Percentiles rank a stretch among this genome's conserved stretches.
Evolutionary conservation across 1,140 invertebrate species (phyloP).

Genomic region (Cydia strobilella): DNA sequence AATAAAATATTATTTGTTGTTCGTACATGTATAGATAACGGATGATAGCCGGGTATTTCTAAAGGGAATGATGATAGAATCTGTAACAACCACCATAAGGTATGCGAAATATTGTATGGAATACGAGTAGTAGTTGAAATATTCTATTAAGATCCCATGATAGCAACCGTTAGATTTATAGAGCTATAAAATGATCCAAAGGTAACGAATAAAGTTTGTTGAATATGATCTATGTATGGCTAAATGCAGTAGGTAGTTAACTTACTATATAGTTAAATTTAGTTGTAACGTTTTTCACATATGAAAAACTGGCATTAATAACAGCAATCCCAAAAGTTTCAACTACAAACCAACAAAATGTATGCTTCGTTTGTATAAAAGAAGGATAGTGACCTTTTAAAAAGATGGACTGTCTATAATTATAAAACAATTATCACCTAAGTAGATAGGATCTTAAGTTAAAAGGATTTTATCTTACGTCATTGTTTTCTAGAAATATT

Average conservation of each 20-base stretch:
- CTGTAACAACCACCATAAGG: neutral
- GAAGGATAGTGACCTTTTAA: neutral
- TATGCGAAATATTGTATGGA: neutral
- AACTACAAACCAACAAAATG: neutral
- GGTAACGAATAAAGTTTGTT: too few relatives aligned
- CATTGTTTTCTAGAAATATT: neutral
- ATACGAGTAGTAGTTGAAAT: neutral
- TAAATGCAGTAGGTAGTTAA: too few relatives aligned
- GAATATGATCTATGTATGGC: too few relatives aligned
- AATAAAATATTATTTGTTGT: slow-evolving; percentile 34
- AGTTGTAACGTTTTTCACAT: neutral
- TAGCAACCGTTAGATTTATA: too few relatives aligned
- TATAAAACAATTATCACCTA: slow-evolving; percentile 1
- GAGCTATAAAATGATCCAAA: too few relatives aligned
- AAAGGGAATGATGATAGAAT: slow-evolving; percentile 3
- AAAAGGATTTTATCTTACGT: slow-evolving; percentile 16
- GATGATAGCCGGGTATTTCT: neutral
- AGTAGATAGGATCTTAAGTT: neutral
- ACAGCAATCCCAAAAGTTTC: neutral
- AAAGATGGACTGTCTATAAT: slow-evolving; percentile 1
- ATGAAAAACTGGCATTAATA: neutral
- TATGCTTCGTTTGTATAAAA: neutral
- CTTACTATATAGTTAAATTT: neutral
- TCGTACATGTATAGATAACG: slow-evolving; percentile 31
- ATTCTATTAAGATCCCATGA: neutral